These are phyloP conservation scores for Helostoma temminkii DNA, from an alignment of 2,797 vertebrate genomes.

Conservation along the genomic window DNA sequence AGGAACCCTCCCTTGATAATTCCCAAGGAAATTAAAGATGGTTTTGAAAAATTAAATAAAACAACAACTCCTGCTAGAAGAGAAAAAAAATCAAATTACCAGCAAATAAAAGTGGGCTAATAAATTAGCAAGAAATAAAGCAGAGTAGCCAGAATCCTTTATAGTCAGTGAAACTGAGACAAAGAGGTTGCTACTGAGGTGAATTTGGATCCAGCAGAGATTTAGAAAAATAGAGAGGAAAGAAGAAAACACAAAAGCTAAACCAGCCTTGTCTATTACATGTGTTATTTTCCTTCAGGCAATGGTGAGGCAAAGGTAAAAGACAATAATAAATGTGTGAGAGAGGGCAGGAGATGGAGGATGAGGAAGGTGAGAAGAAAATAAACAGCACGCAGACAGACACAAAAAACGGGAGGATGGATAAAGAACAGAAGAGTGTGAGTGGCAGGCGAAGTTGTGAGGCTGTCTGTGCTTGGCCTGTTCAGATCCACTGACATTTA, in stretches of 20 bases:
- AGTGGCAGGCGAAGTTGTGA: constrained; percentile 68
- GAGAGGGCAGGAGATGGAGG: constrained; percentile 46
- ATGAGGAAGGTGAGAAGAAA: constrained; percentile 42
- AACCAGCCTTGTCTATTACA: constrained; percentile 55
- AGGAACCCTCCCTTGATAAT: constrained; percentile 68
- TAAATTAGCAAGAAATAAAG: constrained; percentile 62
- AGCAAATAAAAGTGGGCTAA: constrained; percentile 55
- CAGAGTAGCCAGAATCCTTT: constrained; percentile 32
- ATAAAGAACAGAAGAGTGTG: constrained; percentile 50
- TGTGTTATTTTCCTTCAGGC: constrained; percentile 69
- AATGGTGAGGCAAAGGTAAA: constrained; percentile 61
- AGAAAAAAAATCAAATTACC: constrained; percentile 68
- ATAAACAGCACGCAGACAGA: constrained; percentile 59
- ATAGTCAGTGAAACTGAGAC: constrained; percentile 47
- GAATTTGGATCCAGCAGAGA: constrained; percentile 26
- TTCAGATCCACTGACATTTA: constrained; percentile 83
- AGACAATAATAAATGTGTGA: constrained; percentile 68
- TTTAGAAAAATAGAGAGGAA: constrained; percentile 11
- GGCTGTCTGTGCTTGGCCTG: constrained; percentile 59
- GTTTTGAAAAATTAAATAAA: constrained; percentile 67
- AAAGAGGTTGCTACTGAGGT: constrained; percentile 19
- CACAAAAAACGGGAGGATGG: constrained; percentile 1
- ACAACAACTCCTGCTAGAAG: constrained; percentile 53
- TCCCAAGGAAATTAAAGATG: constrained; percentile 71
- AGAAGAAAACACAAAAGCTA: constrained; percentile 30